Base-by-base conservation (phyloP, 1,140 invertebrate genomes). In the Plectrocnemia conspersa region DNA sequence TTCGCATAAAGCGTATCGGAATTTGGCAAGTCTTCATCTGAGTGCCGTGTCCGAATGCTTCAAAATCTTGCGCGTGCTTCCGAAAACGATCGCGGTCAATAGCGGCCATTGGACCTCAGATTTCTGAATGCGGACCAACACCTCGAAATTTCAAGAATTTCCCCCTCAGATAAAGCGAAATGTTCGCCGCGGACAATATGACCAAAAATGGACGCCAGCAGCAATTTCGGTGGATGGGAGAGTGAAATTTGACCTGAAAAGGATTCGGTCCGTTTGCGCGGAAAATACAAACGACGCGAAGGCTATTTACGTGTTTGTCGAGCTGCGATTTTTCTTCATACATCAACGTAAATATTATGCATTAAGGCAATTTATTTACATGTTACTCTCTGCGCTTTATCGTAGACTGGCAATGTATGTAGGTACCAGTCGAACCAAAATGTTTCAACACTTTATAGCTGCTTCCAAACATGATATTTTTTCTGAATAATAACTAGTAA, bases 151-250 rank as follows among this genome's bases (percentile, higher is more conserved):
- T 16, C 35, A 7, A 15, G 35, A 38, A 38, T 38, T 5, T 29
- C 6, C 27, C n/a, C 27, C n/a, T 29, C 27, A 38, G 18, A 38
- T 38, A 16, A 38, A 38, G 35, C 35, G 35, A 38, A 38, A 38
- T 38, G 18, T 38, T 38, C 18, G 5, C 35, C 35, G 35, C 15
- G 35, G 10, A 16, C 35, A 16, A 16, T 16, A 38, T 38, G 10
- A 38, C 35, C 7, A n/a, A n/a, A n/a, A n/a, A n/a, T n/a, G n/a
- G 10, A 10, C 27, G 27, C 27, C 27, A 29, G 6, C 27, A 29
- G 6, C 27, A 7, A 29, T 29, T 29, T 29, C 27, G 27, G n/a
- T 29, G 35, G 7, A 5, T 7, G 10, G 35, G 35, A 5, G 13
- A 10, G 18, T 13, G 18, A 10, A 38, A 38, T 38, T 38, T 38